A percentile compares a stretch with the other conserved stretches of the same genome.
Conservation (phyloP, 2,888 invertebrate species). For the Diaphora mendica region DNA sequence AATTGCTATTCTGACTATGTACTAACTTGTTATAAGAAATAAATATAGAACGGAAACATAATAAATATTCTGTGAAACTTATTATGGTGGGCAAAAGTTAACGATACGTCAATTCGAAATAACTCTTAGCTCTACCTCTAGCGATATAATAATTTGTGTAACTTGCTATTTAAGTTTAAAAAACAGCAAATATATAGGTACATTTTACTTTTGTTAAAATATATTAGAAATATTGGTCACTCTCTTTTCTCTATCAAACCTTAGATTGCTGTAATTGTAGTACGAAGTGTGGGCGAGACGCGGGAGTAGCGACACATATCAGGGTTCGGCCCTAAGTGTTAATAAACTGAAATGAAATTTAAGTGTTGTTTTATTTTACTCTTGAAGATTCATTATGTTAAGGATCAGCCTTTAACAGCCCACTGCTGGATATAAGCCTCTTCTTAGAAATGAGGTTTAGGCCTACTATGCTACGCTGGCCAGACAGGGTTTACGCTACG, state of each 20-base stretch:
- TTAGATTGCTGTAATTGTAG: constrained; percentile 22
- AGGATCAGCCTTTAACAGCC: background rate
- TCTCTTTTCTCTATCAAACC: background rate
- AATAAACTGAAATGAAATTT: constrained; percentile 77
- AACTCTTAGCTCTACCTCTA: too few relatives aligned
- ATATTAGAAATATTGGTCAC: background rate
- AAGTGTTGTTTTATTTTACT: constrained; percentile 72
- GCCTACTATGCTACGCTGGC: too few relatives aligned
- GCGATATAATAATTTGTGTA: background rate
- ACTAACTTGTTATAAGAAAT: background rate
- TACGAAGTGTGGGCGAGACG: constrained; percentile 64
- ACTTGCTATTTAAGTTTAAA: background rate
- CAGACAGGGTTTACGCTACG: too few relatives aligned
- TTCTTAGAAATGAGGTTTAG: too few relatives aligned
- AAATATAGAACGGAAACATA: background rate
- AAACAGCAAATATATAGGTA: background rate
- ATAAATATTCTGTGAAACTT: background rate
- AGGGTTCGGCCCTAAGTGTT: constrained; percentile 82
- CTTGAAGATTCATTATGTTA: background rate
- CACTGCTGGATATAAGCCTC: too few relatives aligned
- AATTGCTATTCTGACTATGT: background rate
- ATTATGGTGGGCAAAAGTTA: background rate
- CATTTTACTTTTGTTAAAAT: background rate
- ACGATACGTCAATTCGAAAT: background rate
- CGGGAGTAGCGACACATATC: constrained; percentile 82